These are phyloP conservation scores for Megalurothrips usitatus DNA, from an alignment of 2,888 invertebrate genomes.

Conservation along the genomic window DNA sequence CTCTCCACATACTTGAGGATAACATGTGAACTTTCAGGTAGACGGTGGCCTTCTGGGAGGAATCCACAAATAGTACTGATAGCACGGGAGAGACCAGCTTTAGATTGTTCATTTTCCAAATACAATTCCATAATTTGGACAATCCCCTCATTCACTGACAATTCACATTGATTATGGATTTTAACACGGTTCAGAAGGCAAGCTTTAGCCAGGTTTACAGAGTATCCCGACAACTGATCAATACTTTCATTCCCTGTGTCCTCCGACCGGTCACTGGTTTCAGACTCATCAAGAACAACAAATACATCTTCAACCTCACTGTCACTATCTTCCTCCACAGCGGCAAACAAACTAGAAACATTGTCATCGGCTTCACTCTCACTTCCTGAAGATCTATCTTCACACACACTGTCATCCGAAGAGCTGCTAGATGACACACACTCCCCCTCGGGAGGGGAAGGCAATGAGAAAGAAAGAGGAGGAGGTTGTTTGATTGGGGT, in stretches of 20 bases:
- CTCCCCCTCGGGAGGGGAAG: not conserved
- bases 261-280: not conserved
- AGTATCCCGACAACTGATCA: not conserved
- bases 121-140: not conserved
- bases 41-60: not conserved
- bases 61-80: not conserved
- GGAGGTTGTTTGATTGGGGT: not conserved
- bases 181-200: not conserved
- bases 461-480: too few relatives aligned
- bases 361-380: not conserved
- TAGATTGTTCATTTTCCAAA: not conserved
- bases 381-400: not conserved
- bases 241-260: not conserved
- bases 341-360: not conserved
- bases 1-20: not conserved
- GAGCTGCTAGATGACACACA: not conserved
- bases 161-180: not conserved
- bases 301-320: not conserved
- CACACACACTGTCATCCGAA: too few relatives aligned
- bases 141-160: not conserved
- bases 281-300: too few relatives aligned
- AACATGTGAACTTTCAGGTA: not conserved
- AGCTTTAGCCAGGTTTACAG: not conserved
- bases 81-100: not conserved
- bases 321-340: not conserved